Evolutionary conservation across 2,797 vertebrate species (phyloP).

Genomic region (Ficedula albicollis): DNA sequence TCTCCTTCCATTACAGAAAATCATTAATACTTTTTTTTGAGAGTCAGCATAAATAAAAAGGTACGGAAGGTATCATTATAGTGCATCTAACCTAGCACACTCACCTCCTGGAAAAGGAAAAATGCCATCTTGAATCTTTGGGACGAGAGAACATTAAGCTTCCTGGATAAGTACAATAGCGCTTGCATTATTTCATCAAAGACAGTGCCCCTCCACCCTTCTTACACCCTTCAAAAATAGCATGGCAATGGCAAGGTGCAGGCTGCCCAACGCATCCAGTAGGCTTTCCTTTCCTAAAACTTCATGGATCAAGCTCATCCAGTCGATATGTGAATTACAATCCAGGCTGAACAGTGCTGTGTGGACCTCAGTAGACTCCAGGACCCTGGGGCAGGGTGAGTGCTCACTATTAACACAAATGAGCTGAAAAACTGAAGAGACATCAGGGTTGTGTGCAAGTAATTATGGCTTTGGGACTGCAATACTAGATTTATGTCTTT

Average conservation of each 20-base stretch:
- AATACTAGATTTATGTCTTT: not conserved
- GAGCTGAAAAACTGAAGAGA: not conserved
- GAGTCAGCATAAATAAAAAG: not conserved
- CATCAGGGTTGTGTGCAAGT: not conserved
- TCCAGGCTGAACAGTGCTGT: not conserved
- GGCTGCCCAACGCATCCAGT: not conserved
- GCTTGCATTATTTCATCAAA: not conserved
- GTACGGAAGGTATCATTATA: not conserved
- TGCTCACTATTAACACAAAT: not conserved
- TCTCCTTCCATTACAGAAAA: not conserved
- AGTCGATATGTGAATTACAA: not conserved
- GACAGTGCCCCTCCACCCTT: not conserved
- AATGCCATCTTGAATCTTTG: not conserved
- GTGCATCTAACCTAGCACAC: not conserved
- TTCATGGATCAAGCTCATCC: not conserved
- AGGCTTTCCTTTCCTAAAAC: not conserved
- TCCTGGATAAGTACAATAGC: not conserved
- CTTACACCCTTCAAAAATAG: not conserved
- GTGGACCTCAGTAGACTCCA: not conserved
- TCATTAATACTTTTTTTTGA: not conserved
- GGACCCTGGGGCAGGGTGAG: rapidly evolving
- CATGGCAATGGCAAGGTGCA: not conserved
- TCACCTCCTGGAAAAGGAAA: not conserved
- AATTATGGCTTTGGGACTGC: not conserved
- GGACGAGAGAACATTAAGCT: not conserved